These are phyloP conservation scores for Catharus fuscescens DNA, from an alignment of 2,113 vertebrate genomes.

Conservation along the genomic window DNA sequence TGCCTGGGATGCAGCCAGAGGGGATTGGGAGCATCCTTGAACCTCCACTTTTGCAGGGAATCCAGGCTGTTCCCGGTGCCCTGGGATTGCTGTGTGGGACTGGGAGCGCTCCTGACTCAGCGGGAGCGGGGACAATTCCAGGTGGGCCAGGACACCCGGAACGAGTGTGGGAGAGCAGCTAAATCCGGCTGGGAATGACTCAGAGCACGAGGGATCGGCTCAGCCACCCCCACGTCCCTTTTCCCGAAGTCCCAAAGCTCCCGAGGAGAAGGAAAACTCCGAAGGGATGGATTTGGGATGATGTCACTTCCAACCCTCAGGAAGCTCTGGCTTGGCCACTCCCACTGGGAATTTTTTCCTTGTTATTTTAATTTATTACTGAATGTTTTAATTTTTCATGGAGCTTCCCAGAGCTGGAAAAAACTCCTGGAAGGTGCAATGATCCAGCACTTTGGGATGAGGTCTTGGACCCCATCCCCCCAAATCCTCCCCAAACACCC, in stretches of 20 bases:
- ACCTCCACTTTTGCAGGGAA: not conserved
- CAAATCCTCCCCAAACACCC: not conserved
- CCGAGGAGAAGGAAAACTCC: fast-evolving
- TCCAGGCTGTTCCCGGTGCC: fast-evolving
- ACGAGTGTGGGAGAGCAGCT: not conserved
- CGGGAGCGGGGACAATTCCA: not conserved
- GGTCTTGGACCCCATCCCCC: not conserved
- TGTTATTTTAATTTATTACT: too few relatives aligned
- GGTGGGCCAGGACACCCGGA: not conserved
- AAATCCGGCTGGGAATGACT: not conserved
- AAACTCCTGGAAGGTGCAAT: fast-evolving
- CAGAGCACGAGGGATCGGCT: not conserved
- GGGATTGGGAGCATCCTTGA: fast-evolving
- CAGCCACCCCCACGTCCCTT: not conserved
- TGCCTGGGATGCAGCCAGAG: too few relatives aligned
- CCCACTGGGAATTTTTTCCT: fast-evolving
- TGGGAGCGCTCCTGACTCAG: not conserved
- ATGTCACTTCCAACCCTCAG: fast-evolving
- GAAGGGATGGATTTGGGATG: not conserved
- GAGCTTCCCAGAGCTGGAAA: not conserved
- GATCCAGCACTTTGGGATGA: fast-evolving
- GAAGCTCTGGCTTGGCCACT: fast-evolving
- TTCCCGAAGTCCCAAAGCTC: not conserved
- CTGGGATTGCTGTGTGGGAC: not conserved
- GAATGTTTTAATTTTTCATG: fast-evolving